A percentile compares a stretch with the other conserved stretches of the same genome.
These are phyloP conservation scores for Semibalanus balanoides DNA, from an alignment of 1,140 invertebrate species.

Conservation along the genomic window DNA sequence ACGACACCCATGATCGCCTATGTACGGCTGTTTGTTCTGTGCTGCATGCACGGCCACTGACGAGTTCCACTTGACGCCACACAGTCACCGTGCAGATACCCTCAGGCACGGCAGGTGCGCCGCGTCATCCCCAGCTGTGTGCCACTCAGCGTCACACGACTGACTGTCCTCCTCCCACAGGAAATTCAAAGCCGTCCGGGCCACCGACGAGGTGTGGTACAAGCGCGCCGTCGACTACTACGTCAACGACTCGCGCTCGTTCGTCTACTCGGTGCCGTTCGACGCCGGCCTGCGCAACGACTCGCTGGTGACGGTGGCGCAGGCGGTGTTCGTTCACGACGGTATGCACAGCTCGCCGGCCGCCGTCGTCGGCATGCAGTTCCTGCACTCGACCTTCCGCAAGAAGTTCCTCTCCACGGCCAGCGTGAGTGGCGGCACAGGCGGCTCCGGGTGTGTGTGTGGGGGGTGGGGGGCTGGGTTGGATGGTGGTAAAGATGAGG, in stretches of 20 bases:
- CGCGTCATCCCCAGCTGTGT: too few relatives aligned
- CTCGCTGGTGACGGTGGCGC: slow-evolving; percentile 69
- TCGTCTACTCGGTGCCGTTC: slow-evolving; percentile 82
- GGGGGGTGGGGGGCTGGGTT: too few relatives aligned
- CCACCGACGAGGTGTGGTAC: slow-evolving; percentile 84
- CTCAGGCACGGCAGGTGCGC: too few relatives aligned
- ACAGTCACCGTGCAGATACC: too few relatives aligned
- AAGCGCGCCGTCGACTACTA: slow-evolving; percentile 83
- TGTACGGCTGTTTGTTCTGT: too few relatives aligned
- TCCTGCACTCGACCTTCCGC: slow-evolving; percentile 57
- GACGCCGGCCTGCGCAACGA: slow-evolving; percentile 49
- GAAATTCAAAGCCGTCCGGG: slow-evolving; percentile 31
- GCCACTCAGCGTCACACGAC: background rate
- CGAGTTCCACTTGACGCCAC: too few relatives aligned
- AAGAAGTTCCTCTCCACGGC: slow-evolving; percentile 47
- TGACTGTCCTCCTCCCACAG: background rate
- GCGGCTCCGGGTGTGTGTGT: too few relatives aligned
- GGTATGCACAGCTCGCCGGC: slow-evolving; percentile 62
- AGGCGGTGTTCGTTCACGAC: slow-evolving; percentile 72
- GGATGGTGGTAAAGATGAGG: too few relatives aligned
- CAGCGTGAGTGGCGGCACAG: background rate
- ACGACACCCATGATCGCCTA: too few relatives aligned
- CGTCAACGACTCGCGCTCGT: slow-evolving; percentile 65
- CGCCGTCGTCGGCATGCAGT: slow-evolving; percentile 78
- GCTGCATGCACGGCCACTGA: too few relatives aligned